phyloP scores from a whole-genome alignment of 2,888 invertebrate species.

The Choreutis nemorana region DNA sequence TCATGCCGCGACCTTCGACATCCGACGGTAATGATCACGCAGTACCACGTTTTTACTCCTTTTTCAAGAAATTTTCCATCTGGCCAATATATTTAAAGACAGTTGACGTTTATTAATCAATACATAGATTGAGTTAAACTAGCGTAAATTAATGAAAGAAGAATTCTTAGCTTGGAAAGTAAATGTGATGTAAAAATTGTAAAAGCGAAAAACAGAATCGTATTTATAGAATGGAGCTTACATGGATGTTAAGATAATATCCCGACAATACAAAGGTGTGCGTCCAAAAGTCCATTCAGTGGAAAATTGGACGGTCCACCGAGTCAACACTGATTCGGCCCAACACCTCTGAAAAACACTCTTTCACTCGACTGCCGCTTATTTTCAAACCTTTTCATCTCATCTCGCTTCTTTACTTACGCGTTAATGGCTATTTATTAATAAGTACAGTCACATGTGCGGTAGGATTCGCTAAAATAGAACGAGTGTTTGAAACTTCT shows the following conservation, averaged over 20 bases:
- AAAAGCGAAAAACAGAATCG: slow-evolving; percentile 11
- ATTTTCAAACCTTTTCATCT: slow-evolving; percentile 64
- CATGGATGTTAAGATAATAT: slow-evolving; percentile 34
- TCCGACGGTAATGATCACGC: slow-evolving; percentile 37
- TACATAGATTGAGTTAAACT: too few relatives aligned
- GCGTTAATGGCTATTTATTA: slow-evolving; percentile 30
- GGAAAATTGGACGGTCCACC: slow-evolving; percentile 62
- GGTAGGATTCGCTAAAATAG: too few relatives aligned
- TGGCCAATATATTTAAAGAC: too few relatives aligned
- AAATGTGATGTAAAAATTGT: too few relatives aligned
- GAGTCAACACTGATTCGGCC: slow-evolving; percentile 53
- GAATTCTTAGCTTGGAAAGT: too few relatives aligned
- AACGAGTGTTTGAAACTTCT: too few relatives aligned
- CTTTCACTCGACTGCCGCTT: slow-evolving; percentile 55
- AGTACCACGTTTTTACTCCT: too few relatives aligned
- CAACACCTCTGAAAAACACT: slow-evolving; percentile 62
- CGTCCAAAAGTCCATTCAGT: slow-evolving; percentile 55
- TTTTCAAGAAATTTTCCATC: too few relatives aligned
- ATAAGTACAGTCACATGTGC: too few relatives aligned
- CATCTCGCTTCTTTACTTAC: slow-evolving; percentile 45
- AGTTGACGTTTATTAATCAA: too few relatives aligned
- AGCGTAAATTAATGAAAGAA: too few relatives aligned
- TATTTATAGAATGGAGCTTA: slow-evolving; percentile 9
- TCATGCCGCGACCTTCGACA: slow-evolving; percentile 50
- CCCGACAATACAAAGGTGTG: slow-evolving; percentile 55